Evolutionary conservation across 2,888 invertebrate genomes (phyloP).

Genomic region (Agrilus cyanescens): DNA sequence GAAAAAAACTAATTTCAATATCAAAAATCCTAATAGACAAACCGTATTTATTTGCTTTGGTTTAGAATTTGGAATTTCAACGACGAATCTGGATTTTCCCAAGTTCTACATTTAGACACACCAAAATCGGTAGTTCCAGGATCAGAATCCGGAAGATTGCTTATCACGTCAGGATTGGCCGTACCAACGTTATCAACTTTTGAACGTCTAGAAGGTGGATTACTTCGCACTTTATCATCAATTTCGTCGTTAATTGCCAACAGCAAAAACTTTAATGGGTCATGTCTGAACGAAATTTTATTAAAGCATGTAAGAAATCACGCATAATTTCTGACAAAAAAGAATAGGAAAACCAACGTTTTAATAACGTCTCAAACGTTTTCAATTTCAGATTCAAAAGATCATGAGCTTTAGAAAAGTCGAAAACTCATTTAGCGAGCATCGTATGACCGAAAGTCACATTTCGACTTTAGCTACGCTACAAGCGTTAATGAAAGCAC

Average conservation of each 20-base stretch:
- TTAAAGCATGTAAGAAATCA: too few relatives aligned
- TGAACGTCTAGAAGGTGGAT: too few relatives aligned
- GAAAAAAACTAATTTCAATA: too few relatives aligned
- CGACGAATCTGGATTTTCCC: conserved; percentile 57
- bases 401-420: conserved; percentile 48
- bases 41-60: too few relatives aligned
- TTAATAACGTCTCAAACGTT: background rate
- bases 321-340: background rate
- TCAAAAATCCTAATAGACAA: too few relatives aligned
- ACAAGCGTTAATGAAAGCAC: conserved; percentile 48
- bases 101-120: conserved; percentile 52
- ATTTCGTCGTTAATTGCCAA: too few relatives aligned
- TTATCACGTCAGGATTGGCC: conserved; percentile 50
- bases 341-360: conserved; percentile 4
- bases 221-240: too few relatives aligned
- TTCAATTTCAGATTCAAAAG: conserved; percentile 42
- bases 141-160: conserved; percentile 48
- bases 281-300: too few relatives aligned
- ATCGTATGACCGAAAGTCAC: conserved; percentile 50
- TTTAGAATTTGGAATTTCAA: conserved; percentile 58
- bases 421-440: conserved; percentile 58
- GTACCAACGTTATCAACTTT: conserved; percentile 33
- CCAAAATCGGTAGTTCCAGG: conserved; percentile 54
- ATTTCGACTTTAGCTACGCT: conserved; percentile 46
- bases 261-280: too few relatives aligned